Conservation (phyloP, 2,888 invertebrate genomes). For the Selenia dentaria region DNA sequence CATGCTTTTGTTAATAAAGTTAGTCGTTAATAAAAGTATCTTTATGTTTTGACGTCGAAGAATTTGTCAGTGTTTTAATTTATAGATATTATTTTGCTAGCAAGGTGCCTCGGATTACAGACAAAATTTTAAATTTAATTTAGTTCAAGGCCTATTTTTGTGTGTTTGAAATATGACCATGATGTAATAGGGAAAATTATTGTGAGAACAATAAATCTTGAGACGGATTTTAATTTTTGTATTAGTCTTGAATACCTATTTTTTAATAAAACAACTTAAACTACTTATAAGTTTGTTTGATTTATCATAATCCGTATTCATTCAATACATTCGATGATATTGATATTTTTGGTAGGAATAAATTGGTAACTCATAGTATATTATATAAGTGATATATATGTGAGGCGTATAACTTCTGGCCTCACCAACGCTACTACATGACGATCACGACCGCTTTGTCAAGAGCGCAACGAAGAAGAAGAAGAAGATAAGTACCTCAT, state of each 20-base stretch:
- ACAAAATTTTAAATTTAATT: slow-evolving; percentile 4
- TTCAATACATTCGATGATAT: too few species aligned
- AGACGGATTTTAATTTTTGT: slow-evolving; percentile 71
- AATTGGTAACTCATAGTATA: too few species aligned
- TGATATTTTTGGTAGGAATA: too few species aligned
- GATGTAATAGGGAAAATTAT: slow-evolving; percentile 3
- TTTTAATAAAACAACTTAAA: slow-evolving; percentile 79
- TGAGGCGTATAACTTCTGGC: too few species aligned
- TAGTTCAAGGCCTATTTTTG: slow-evolving; percentile 50
- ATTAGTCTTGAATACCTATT: slow-evolving; percentile 78
- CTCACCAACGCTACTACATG: too few species aligned
- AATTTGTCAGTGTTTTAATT: slow-evolving; percentile 8
- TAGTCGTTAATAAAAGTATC: too few species aligned
- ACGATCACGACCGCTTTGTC: too few species aligned
- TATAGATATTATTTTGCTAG: slow-evolving; percentile 18
- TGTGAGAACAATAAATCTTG: slow-evolving; percentile 33
- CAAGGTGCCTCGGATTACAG: slow-evolving; percentile 40
- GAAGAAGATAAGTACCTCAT: too few species aligned
- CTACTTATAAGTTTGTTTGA: slow-evolving; percentile 47
- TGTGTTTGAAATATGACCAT: slow-evolving; percentile 37
- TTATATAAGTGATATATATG: too few species aligned
- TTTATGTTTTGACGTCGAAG: too few species aligned
- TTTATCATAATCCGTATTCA: slow-evolving; percentile 33
- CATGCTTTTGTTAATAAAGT: too few species aligned
- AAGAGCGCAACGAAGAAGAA: too few species aligned